phyloP scores from a whole-genome alignment of 2,888 invertebrate genomes.

The Chymomyza amoena region DNA sequence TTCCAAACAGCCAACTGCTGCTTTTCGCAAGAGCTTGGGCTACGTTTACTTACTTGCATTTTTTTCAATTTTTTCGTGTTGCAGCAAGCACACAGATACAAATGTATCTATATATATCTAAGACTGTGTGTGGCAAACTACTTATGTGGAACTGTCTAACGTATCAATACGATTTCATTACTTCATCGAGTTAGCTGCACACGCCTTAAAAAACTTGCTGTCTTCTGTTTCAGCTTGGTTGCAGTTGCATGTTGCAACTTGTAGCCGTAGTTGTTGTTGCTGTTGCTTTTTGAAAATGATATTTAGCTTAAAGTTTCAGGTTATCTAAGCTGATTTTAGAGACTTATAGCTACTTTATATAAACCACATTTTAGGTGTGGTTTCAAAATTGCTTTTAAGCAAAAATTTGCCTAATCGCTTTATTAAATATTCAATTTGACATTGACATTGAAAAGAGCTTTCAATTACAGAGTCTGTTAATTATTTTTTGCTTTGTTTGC shows the following conservation, averaged over 20 bases:
- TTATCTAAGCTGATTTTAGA: background rate
- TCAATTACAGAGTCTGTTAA: constrained; percentile 8
- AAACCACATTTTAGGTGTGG: constrained; percentile 6
- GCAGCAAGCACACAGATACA: constrained; percentile 16
- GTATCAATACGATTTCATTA: constrained; percentile 56
- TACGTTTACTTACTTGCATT: constrained; percentile 56
- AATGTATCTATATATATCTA: constrained; percentile 14
- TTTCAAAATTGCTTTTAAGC: background rate
- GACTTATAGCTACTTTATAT: background rate
- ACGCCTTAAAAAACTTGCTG: constrained; percentile 53
- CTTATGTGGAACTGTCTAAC: background rate
- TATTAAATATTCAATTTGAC: constrained; percentile 38
- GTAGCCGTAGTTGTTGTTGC: constrained; percentile 17
- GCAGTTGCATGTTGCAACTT: constrained; percentile 40
- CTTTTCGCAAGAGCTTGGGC: background rate
- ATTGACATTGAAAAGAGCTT: constrained; percentile 65
- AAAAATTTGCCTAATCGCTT: background rate
- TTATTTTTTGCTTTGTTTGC: background rate
- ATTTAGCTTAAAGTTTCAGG: constrained; percentile 22
- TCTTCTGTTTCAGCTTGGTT: constrained; percentile 46
- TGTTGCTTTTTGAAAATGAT: constrained; percentile 19
- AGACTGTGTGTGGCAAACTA: constrained; percentile 2
- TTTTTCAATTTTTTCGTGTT: constrained; percentile 15
- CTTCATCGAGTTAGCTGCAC: constrained; percentile 52
- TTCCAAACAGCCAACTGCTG: background rate